These are phyloP conservation scores for Martes martes DNA, from an alignment of 2,113 vertebrate genomes.

Conservation along the genomic window DNA sequence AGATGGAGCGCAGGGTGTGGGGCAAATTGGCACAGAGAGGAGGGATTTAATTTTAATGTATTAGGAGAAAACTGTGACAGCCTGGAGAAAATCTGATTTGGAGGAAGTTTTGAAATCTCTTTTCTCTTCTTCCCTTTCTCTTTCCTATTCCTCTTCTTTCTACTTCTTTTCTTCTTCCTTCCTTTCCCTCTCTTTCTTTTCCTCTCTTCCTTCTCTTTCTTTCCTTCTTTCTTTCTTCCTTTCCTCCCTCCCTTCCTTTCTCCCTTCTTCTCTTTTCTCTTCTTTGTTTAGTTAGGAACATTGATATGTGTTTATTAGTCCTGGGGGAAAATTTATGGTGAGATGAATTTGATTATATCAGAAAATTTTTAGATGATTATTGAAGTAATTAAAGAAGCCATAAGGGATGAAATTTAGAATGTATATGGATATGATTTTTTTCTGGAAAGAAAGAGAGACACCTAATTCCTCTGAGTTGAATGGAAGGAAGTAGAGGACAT, in stretches of 20 bases:
- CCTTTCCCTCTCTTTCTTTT: no score
- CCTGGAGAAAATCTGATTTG: not conserved
- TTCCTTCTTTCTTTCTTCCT: not conserved
- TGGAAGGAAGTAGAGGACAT: not conserved
- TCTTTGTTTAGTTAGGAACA: not conserved
- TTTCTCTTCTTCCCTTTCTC: not conserved
- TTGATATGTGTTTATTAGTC: not conserved
- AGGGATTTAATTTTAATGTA: not conserved
- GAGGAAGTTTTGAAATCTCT: not conserved
- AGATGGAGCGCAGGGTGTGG: rapidly evolving
- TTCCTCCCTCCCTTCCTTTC: not conserved
- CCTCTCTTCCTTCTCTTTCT: not conserved
- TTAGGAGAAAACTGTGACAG: not conserved
- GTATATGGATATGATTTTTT: not conserved
- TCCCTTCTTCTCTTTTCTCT: not conserved
- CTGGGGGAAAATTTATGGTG: not conserved
- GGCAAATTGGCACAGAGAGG: not conserved
- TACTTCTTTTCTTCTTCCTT: not conserved
- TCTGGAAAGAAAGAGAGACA: not conserved
- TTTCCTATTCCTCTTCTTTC: not conserved
- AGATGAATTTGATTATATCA: not conserved
- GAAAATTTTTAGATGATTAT: not conserved
- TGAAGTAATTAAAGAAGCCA: not conserved
- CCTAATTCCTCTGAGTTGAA: not conserved
- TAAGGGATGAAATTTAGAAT: not conserved